Percentiles rank a stretch among this genome's conserved stretches.
Evolutionary conservation across 2,888 invertebrate species (phyloP).

Genomic region (Trisateles emortualis): DNA sequence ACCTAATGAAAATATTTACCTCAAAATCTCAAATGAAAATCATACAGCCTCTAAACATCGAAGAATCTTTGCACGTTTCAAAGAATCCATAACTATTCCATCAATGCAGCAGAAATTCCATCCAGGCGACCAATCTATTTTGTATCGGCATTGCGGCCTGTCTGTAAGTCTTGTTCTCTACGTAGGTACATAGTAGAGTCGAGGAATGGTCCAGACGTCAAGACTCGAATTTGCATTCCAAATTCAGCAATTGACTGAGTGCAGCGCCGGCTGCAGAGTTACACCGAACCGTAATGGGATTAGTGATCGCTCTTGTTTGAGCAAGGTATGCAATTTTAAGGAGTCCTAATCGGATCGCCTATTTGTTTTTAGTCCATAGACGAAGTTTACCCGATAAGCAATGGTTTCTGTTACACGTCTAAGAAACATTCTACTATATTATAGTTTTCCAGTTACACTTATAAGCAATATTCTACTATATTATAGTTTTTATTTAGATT

Average conservation of each 20-base stretch:
- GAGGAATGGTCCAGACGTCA: conserved; percentile 63
- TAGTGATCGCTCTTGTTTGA: conserved; percentile 21
- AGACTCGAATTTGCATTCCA: conserved; percentile 75
- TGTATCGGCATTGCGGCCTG: conserved; percentile 34
- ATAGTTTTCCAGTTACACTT: too few relatives aligned
- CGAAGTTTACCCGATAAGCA: too few relatives aligned
- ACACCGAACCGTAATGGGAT: conserved; percentile 55
- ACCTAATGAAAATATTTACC: too few relatives aligned
- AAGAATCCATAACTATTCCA: conserved; percentile 4
- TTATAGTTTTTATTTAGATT: too few relatives aligned
- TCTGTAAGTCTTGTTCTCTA: conserved; percentile 27
- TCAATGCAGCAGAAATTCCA: conserved; percentile 11
- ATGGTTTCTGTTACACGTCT: too few relatives aligned
- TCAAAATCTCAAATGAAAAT: not conserved
- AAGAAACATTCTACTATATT: too few relatives aligned
- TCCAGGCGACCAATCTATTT: conserved; percentile 29
- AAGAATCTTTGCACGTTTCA: not conserved
- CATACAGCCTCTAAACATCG: not conserved
- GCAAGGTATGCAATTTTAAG: not conserved
- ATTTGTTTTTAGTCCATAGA: too few relatives aligned
- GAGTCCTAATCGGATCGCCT: not conserved
- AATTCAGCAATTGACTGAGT: conserved; percentile 77
- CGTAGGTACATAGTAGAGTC: conserved; percentile 33
- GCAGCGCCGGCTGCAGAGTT: conserved; percentile 43
- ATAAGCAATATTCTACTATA: too few relatives aligned